phyloP scores from a whole-genome alignment of 2,797 vertebrate species.

The Oreonectes daqikongensis region DNA sequence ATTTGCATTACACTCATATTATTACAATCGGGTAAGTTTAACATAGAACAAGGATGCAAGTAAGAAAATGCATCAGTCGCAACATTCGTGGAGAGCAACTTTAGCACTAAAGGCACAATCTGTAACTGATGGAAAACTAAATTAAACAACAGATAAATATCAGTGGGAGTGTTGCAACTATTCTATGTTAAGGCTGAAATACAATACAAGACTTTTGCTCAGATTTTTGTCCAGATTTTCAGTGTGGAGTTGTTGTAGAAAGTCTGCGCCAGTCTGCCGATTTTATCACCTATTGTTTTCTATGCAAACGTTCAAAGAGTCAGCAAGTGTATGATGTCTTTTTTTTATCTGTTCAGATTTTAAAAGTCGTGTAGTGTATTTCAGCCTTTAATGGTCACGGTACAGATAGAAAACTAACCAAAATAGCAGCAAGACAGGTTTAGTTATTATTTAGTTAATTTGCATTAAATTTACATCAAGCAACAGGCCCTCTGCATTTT shows the following conservation, averaged over 20 bases:
- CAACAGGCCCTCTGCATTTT: background rate
- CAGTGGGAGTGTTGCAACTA: background rate
- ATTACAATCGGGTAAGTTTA: background rate
- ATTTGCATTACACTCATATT: background rate
- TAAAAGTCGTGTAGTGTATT: too few relatives aligned
- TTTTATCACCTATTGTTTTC: too few relatives aligned
- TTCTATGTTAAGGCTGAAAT: constrained; percentile 1
- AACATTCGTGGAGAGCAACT: background rate
- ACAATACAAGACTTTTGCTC: too few relatives aligned
- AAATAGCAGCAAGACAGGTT: constrained; percentile 1
- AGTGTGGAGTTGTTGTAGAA: too few relatives aligned
- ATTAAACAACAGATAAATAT: background rate
- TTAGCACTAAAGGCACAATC: constrained; percentile 15
- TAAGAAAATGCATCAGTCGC: background rate
- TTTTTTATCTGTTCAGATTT: too few relatives aligned
- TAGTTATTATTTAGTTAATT: background rate
- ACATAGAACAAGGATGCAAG: background rate
- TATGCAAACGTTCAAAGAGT: too few relatives aligned
- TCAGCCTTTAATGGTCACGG: too few relatives aligned
- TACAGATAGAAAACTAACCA: background rate
- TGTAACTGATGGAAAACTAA: constrained; percentile 3
- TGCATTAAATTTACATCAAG: constrained; percentile 9
- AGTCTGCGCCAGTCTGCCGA: too few relatives aligned
- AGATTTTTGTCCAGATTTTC: too few relatives aligned
- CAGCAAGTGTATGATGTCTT: too few relatives aligned